Percentiles rank a stretch among this genome's conserved stretches.
phyloP scores from a whole-genome alignment of 2,888 invertebrate species.

The Heliconius hortense region DNA sequence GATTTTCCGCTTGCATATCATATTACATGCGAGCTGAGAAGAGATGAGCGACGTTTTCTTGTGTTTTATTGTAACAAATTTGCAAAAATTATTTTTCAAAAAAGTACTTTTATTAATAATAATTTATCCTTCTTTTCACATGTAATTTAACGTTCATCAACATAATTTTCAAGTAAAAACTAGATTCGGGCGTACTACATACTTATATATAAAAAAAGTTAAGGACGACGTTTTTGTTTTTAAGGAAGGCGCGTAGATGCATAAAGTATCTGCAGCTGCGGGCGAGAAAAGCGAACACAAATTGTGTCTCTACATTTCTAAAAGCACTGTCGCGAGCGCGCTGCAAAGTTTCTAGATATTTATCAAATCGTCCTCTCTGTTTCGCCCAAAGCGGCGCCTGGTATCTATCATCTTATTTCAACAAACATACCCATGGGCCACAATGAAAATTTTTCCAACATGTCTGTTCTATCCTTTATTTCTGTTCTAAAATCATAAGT shows the following conservation, averaged over 20 bases:
- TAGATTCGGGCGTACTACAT: background rate
- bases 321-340: constrained; percentile 60
- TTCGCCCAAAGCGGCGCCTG: constrained; percentile 47
- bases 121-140: background rate
- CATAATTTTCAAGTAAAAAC: background rate
- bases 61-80: background rate
- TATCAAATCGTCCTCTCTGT: constrained; percentile 67
- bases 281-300: constrained; percentile 61
- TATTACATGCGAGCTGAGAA: background rate
- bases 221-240: constrained; percentile 42
- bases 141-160: no score
- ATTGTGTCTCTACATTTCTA: constrained; percentile 64
- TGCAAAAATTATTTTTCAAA: no score
- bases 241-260: constrained; percentile 48
- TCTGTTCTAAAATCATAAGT: background rate
- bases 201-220: constrained; percentile 20
- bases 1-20: background rate
- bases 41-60: background rate
- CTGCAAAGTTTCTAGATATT: constrained; percentile 69
- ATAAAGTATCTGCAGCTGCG: constrained; percentile 51
- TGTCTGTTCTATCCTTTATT: background rate
- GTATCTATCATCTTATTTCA: constrained; percentile 40
- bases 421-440: constrained; percentile 24
- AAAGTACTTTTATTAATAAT: background rate
- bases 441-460: background rate